Evolutionary conservation across 1,140 invertebrate genomes (phyloP), one percentile per base, ranked within the genome.

Genomic region (Helicoverpa armigera): DNA sequence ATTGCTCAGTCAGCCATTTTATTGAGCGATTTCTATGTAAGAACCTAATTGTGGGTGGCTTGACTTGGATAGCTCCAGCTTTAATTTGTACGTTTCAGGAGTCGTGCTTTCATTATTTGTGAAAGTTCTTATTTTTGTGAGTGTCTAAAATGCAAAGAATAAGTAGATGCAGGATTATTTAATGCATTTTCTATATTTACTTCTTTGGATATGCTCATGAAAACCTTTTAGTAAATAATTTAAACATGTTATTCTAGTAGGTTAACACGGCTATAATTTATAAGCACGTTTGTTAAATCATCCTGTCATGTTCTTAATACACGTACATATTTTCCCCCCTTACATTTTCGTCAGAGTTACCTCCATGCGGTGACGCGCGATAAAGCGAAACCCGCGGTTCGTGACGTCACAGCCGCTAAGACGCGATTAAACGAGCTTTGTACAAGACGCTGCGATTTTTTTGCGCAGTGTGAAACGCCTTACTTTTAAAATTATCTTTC

Each of bases 401-500:
- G 35, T 43, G 35, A 18, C 31, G 63, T 48, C n/a, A 35, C 31
- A 48, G n/a, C 10, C 35, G 63, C 35, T 67, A 67, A 48, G 31
- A 16, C 35, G 63, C 35, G 63, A 16, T 16, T 48, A 67, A 43
- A 67, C 43, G 35, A 48, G 63, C 43, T 65, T 65, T 65, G 31
- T 48, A 16, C 10, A 67, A 48, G 35, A 16, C 31, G 14, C 35
- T 43, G 12, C 61, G 3, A 1, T 16, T 31, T 35, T 2, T 5
- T 35, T 13, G 3, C 9, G 13, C 7, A 1, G 35, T 43, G n/a
- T n/a, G 13, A 43, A 43, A 2, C 14, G 3, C 13, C 31, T 63
- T 63, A 31, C 29, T 65, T 65, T 65, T 18, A 3, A 9, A 11
- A 13, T 29, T 31, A 14, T 61, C 1, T 14, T 35, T 61, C 13